Evolutionary conservation across 2,113 vertebrate species (phyloP).

Genomic region (Alosa alosa): DNA sequence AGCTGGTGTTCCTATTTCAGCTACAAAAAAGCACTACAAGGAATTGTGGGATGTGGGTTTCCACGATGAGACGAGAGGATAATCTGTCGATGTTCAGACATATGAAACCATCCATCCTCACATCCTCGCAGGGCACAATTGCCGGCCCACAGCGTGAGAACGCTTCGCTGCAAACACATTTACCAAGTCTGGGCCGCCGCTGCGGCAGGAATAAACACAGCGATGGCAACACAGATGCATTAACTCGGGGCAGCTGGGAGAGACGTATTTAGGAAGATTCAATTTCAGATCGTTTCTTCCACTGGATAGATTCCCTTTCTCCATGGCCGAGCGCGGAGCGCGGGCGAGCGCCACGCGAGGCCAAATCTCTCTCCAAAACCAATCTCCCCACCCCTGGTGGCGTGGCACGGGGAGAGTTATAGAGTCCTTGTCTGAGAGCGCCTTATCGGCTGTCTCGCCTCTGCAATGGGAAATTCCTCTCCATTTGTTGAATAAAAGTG

Average conservation of each 20-base stretch:
- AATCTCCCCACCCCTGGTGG: slow-evolving; percentile 34
- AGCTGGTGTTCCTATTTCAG: neutral
- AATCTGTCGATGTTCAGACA: slow-evolving; percentile 1
- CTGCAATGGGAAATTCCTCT: slow-evolving; percentile 60
- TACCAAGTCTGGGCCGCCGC: neutral
- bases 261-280: slow-evolving; percentile 52
- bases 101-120: slow-evolving; percentile 36
- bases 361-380: slow-evolving; percentile 40
- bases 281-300: slow-evolving; percentile 54
- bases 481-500: slow-evolving; percentile 68
- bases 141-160: slow-evolving; percentile 28
- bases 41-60: neutral
- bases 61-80: neutral
- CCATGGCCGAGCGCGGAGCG: slow-evolving; percentile 28
- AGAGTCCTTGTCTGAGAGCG: slow-evolving; percentile 60
- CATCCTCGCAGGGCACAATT: neutral
- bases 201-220: slow-evolving; percentile 35
- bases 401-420: slow-evolving; percentile 54
- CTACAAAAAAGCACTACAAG: neutral
- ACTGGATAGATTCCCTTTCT: slow-evolving; percentile 45
- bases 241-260: slow-evolving; percentile 45
- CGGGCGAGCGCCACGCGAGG: slow-evolving; percentile 28
- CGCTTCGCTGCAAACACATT: slow-evolving; percentile 40
- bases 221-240: slow-evolving; percentile 44
- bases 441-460: slow-evolving; percentile 63